Percentiles rank a stretch among this genome's conserved stretches.
These are phyloP conservation scores for Lepidonotus clava DNA, from an alignment of 2,888 invertebrate species.

Conservation along the genomic window DNA sequence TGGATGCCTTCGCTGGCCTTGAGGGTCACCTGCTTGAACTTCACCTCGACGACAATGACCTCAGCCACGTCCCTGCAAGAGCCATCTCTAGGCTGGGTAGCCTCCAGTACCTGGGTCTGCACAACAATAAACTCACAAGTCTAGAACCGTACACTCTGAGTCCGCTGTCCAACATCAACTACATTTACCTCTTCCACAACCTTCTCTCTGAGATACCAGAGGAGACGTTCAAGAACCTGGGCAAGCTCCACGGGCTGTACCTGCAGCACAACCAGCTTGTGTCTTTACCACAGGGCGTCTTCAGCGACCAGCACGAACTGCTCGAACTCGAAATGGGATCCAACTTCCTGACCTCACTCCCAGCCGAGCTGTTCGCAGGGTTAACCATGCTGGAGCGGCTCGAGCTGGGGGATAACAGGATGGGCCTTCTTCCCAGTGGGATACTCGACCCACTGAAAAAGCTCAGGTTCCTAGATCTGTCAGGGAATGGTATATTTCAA, in stretches of 20 bases:
- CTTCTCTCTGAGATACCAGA: neutral
- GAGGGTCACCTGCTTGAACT: neutral
- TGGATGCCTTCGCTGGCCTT: constrained; percentile 34
- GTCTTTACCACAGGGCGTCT: neutral
- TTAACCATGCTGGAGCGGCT: neutral
- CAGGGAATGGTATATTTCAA: constrained; percentile 18
- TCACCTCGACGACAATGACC: constrained; percentile 26
- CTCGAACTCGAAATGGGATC: neutral
- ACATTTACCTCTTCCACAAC: constrained; percentile 37
- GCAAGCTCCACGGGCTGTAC: neutral
- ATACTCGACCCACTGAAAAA: neutral
- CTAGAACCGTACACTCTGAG: neutral
- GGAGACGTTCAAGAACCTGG: neutral
- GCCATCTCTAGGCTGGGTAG: constrained; percentile 7
- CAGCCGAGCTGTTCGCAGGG: neutral
- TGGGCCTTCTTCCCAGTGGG: neutral
- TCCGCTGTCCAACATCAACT: constrained; percentile 31
- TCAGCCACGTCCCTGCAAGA: neutral
- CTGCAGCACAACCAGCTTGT: neutral
- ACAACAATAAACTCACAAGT: neutral
- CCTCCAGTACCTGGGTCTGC: constrained; percentile 41
- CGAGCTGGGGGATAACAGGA: neutral
- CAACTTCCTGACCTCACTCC: neutral
- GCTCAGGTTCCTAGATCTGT: neutral
- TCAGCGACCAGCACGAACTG: neutral